Evolutionary conservation across 2,113 vertebrate species (phyloP), one percentile per base, ranked within the genome.

Genomic region (Rhipidura dahli): DNA sequence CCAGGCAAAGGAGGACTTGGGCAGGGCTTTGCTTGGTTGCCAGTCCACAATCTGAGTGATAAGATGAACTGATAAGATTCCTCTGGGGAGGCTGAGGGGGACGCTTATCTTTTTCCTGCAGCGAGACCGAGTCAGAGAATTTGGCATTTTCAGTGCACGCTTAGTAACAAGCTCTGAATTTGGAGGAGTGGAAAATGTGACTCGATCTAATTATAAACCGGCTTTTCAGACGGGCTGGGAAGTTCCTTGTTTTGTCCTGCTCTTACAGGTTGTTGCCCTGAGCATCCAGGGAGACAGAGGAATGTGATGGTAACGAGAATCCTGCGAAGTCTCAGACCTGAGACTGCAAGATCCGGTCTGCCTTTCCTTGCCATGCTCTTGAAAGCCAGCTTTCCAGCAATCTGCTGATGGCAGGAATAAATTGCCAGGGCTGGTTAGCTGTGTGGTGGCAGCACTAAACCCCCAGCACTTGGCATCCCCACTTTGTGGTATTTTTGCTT

Each of bases 161-260:
- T 92, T 77, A 93, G 86, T 88, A 94, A 89, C 69, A 37, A 88
- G 80, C 87, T 94, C 89, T 90, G 96, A 76, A 82, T 92, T 91
- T 89, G 93, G 83, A 97, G 69, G 60, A 93, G 80, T 92, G 95
- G 96, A 96, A 97, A 96, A 96, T 94, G 76, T 94, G 93, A 95
- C 82, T 97, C 90, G 20, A 31, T 96, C 92, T 95, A 94, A 96
- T 96, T 97, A 95, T 91, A 97, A 95, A 89, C 60, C 30, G 37
- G 76, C 82, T 90, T 94, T 87, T 94, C 81, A 91, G 65, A 60
- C 7, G 2, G 90, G 86, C 90, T 75, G 89, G 81, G 93, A 86
- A 96, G 87, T 94, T 90, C 92, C 86, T 88, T 90, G 86, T 87
- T 93, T 96, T 85, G 91, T 94, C 77, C 90, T 90, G 84, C 75